A percentile compares a stretch with the other conserved stretches of the same genome.
phyloP scores from a whole-genome alignment of 2,888 invertebrate genomes.

The Drosophila tripunctata region DNA sequence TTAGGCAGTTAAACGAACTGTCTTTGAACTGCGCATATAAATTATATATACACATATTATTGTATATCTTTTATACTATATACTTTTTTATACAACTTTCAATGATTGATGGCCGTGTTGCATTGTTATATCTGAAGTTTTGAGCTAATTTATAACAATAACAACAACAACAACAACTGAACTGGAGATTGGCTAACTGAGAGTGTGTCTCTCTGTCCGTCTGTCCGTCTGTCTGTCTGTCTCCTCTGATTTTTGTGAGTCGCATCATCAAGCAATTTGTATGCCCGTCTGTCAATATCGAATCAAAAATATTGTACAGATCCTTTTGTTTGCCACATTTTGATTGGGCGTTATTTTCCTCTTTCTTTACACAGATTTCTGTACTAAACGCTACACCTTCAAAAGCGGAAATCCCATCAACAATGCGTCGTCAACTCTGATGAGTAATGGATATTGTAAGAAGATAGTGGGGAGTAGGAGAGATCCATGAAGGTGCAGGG shows the following conservation, averaged over 20 bases:
- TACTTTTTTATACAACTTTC: slow-evolving; percentile 20
- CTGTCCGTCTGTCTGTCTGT: not conserved
- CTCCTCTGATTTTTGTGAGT: no score
- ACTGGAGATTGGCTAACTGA: slow-evolving; percentile 44
- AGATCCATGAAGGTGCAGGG: not conserved
- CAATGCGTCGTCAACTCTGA: slow-evolving; percentile 65
- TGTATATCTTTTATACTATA: slow-evolving; percentile 8
- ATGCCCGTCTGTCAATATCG: slow-evolving; percentile 78
- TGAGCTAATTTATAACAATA: slow-evolving; percentile 77
- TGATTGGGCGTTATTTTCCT: slow-evolving; percentile 70
- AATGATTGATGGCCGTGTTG: slow-evolving; percentile 70
- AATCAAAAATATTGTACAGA: slow-evolving; percentile 73
- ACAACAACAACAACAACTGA: slow-evolving; percentile 31
- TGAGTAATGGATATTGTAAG: slow-evolving; percentile 74
- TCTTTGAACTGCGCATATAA: slow-evolving; percentile 56
- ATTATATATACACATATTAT: slow-evolving; percentile 1
- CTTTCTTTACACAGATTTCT: slow-evolving; percentile 22
- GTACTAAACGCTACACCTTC: slow-evolving; percentile 54
- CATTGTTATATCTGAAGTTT: slow-evolving; percentile 66
- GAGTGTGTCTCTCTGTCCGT: slow-evolving; percentile 5
- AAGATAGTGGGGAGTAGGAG: not conserved
- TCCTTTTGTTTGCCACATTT: slow-evolving; percentile 74
- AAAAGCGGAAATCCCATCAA: slow-evolving; percentile 72
- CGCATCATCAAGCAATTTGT: slow-evolving; percentile 69
- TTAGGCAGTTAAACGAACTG: slow-evolving; percentile 65